Percentiles rank a stretch among this genome's conserved stretches.
Conservation (phyloP, 2,797 vertebrate genomes). For the Balearica regulorum region DNA sequence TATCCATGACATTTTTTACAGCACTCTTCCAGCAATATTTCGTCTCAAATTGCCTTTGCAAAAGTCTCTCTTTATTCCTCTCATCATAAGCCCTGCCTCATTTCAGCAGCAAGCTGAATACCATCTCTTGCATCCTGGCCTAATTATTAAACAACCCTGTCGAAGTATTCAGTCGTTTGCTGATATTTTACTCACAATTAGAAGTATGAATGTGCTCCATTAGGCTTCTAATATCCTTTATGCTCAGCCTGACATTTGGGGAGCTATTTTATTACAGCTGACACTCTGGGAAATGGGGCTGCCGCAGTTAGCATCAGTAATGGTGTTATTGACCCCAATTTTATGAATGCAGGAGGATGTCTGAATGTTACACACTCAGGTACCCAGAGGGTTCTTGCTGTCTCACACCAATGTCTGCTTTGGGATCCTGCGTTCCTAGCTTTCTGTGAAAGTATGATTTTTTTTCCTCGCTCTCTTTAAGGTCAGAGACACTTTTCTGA, state of each 20-base stretch:
- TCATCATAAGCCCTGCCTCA: neutral
- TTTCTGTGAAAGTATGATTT: neutral
- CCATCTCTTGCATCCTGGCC: neutral
- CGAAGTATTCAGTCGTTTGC: conserved; percentile 37
- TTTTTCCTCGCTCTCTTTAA: neutral
- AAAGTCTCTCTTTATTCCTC: neutral
- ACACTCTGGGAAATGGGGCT: conserved; percentile 27
- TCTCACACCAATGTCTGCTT: neutral
- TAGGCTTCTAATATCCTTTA: conserved; percentile 58
- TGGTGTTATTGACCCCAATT: conserved; percentile 51
- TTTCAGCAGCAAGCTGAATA: neutral
- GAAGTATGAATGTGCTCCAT: conserved; percentile 54
- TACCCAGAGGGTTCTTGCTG: neutral
- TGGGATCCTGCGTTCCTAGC: neutral
- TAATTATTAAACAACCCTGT: conserved; percentile 61
- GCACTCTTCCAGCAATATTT: conserved; percentile 3
- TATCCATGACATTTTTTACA: neutral
- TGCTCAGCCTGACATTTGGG: conserved; percentile 53
- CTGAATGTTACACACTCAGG: neutral
- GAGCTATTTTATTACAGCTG: conserved; percentile 39
- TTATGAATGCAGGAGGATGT: neutral
- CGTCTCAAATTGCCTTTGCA: neutral
- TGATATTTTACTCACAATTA: conserved; percentile 68
- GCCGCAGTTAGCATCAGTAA: conserved; percentile 2
- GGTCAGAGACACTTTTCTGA: neutral